These are phyloP conservation scores for Lophotriccus pileatus DNA, from an alignment of 2,797 vertebrate genomes.

Conservation along the genomic window DNA sequence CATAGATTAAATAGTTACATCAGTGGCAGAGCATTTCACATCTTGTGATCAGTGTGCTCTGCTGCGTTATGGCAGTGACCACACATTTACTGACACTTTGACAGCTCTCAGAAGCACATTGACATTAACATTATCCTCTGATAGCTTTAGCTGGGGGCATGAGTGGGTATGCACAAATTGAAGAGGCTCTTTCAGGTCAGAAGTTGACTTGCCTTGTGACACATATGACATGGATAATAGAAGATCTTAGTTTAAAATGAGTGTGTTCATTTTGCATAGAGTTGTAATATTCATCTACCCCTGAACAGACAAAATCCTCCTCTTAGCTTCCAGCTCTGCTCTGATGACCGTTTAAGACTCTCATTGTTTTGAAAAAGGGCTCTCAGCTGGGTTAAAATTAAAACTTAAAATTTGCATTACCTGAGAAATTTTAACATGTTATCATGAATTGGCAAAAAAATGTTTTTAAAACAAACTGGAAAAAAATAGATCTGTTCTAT, in stretches of 20 bases:
- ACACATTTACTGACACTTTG: neutral
- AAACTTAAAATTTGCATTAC: neutral
- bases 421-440: neutral
- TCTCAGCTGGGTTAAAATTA: neutral
- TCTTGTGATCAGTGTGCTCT: rapidly evolving
- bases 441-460: neutral
- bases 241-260: neutral
- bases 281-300: neutral
- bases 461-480: neutral
- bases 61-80: neutral
- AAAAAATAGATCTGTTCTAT: neutral
- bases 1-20: neutral
- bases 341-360: neutral
- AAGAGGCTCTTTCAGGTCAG: neutral
- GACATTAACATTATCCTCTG: neutral
- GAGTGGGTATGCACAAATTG: neutral
- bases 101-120: neutral
- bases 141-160: neutral
- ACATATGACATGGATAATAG: rapidly evolving
- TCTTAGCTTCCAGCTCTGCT: neutral
- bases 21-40: neutral
- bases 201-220: neutral
- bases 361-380: neutral
- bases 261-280: rapidly evolving
- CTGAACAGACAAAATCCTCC: neutral